Conservation (phyloP, 2,113 vertebrate species). For the Carlito syrichta region DNA sequence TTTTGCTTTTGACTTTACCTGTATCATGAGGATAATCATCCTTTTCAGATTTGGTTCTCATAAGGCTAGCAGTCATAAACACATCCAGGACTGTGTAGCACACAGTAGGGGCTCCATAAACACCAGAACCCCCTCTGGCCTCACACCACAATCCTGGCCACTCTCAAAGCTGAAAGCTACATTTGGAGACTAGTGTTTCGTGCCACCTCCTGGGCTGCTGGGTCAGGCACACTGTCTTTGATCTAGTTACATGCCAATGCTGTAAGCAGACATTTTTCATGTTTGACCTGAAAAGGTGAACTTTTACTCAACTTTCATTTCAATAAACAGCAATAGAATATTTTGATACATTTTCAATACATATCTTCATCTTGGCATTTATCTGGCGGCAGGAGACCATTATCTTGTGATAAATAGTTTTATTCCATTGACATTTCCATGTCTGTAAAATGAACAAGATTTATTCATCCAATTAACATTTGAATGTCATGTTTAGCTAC, state of each 20-base stretch:
- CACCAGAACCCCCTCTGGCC: neutral
- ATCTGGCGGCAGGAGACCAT: slow-evolving; percentile 80
- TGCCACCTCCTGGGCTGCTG: neutral
- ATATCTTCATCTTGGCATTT: slow-evolving; percentile 82
- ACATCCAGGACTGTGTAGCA: neutral
- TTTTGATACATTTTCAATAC: slow-evolving; percentile 79
- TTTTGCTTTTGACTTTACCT: slow-evolving; percentile 4
- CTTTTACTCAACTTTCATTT: slow-evolving; percentile 77
- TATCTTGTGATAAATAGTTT: slow-evolving; percentile 81
- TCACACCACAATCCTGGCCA: neutral
- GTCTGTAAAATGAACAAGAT: slow-evolving; percentile 84
- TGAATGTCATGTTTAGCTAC: slow-evolving; percentile 83
- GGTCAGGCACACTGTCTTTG: neutral
- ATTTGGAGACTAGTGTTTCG: neutral
- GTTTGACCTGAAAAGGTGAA: slow-evolving; percentile 69
- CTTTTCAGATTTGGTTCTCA: neutral
- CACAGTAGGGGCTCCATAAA: neutral
- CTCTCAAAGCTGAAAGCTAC: neutral
- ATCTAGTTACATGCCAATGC: slow-evolving; percentile 39
- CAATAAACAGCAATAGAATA: slow-evolving; percentile 78
- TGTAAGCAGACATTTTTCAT: slow-evolving; percentile 53
- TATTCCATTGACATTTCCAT: slow-evolving; percentile 83
- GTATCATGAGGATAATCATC: neutral
- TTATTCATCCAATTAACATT: slow-evolving; percentile 86
- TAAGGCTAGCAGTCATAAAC: neutral